Conservation (phyloP, 2,113 vertebrate genomes). For the Pachypanchax playfairii region DNA sequence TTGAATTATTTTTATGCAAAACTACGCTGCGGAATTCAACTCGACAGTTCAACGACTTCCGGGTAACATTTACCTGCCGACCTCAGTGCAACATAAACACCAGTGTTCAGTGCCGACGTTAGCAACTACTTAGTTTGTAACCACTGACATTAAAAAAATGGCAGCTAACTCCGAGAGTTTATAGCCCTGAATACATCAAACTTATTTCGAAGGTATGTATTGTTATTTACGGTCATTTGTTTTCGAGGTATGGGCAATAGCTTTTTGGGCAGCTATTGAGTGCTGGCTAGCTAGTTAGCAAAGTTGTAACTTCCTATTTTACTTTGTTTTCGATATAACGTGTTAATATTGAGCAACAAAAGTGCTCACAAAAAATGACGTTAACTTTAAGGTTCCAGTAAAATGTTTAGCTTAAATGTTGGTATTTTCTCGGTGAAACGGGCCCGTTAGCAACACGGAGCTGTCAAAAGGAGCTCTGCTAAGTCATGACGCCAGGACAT, state of each 20-base stretch:
- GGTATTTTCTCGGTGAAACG: background rate
- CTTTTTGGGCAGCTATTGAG: background rate
- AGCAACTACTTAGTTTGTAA: background rate
- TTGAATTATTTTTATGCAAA: background rate
- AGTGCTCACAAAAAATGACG: too few relatives aligned
- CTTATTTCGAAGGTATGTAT: conserved; percentile 33
- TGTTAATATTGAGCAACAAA: too few relatives aligned
- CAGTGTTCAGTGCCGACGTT: background rate
- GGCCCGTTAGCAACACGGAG: conserved; percentile 32
- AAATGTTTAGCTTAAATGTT: background rate
- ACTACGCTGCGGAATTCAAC: background rate
- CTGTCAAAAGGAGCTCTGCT: conserved; percentile 34
- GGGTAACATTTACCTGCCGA: conserved; percentile 53
- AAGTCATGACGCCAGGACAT: conserved; percentile 14
- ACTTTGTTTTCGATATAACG: background rate
- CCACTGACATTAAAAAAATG: conserved; percentile 9
- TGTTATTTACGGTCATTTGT: background rate
- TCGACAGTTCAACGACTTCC: conserved; percentile 50
- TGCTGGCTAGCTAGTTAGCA: conserved; percentile 23
- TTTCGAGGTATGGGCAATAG: background rate
- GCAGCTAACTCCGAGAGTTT: conserved; percentile 16
- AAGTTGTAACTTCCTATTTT: conserved; percentile 51
- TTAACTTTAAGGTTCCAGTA: too few relatives aligned
- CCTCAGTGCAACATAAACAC: conserved; percentile 67
- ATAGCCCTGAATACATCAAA: conserved; percentile 24